Conservation (phyloP, 2,888 invertebrate genomes). For the Brachycybe producta region DNA sequence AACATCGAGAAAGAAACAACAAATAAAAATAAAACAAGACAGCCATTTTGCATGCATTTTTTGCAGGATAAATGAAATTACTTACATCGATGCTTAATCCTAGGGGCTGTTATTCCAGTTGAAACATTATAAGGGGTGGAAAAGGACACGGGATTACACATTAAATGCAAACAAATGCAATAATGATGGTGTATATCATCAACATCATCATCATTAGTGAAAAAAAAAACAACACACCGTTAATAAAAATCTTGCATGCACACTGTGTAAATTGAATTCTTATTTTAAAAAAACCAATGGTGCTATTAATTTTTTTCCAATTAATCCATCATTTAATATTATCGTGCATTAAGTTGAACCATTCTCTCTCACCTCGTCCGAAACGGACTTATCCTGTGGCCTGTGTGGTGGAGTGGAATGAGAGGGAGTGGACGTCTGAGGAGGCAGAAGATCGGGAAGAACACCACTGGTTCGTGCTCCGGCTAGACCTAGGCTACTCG, state of each 20-base stretch:
- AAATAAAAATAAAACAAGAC: not conserved
- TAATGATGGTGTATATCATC: not conserved
- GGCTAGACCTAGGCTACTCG: slow-evolving; percentile 34
- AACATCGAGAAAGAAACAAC: no score
- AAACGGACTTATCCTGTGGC: slow-evolving; percentile 74
- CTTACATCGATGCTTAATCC: slow-evolving; percentile 17
- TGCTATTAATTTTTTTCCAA: not conserved
- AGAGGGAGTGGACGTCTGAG: slow-evolving; percentile 31
- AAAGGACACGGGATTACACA: not conserved
- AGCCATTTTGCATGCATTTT: not conserved
- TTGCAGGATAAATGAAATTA: slow-evolving; percentile 5
- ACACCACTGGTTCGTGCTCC: slow-evolving; percentile 76
- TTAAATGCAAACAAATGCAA: not conserved
- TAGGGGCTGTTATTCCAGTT: slow-evolving; percentile 13
- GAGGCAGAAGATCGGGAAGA: slow-evolving; percentile 86
- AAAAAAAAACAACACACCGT: not conserved
- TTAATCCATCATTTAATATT: not conserved
- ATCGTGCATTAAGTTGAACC: not conserved
- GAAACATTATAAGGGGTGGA: slow-evolving; percentile 2
- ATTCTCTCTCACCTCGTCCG: slow-evolving; percentile 72
- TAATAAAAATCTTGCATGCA: no score
- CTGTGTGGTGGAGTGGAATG: slow-evolving; percentile 59
- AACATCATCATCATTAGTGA: not conserved
- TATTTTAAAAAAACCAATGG: no score
- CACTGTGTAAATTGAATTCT: no score